These are phyloP conservation scores for Zaprionus camerounensis DNA, from an alignment of 1,140 invertebrate genomes.

Conservation along the genomic window DNA sequence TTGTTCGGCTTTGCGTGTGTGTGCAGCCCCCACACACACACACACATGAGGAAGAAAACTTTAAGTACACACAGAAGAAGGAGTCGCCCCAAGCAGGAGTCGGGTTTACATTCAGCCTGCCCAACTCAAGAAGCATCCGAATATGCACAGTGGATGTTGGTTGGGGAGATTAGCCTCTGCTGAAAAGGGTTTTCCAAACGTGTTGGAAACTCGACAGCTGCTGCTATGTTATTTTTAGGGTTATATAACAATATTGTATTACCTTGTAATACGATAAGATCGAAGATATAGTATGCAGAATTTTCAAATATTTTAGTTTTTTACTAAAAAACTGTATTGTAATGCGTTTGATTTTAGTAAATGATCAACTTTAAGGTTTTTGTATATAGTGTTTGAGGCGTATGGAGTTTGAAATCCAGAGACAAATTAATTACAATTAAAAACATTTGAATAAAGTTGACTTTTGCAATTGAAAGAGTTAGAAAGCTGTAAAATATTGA, in stretches of 20 bases:
- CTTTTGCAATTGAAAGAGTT: too few relatives aligned
- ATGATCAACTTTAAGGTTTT: too few relatives aligned
- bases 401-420: too few relatives aligned
- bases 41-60: constrained; percentile 66
- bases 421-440: too few relatives aligned
- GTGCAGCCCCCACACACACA: constrained; percentile 28
- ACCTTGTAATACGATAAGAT: neutral
- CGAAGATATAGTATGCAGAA: too few relatives aligned
- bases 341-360: too few relatives aligned
- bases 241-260: constrained; percentile 2
- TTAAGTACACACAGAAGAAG: constrained; percentile 70
- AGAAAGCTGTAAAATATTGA: too few relatives aligned
- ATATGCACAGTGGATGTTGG: constrained; percentile 4
- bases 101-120: constrained; percentile 31
- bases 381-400: too few relatives aligned
- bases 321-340: too few relatives aligned
- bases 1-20: constrained; percentile 41
- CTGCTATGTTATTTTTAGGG: neutral
- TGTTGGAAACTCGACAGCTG: constrained; percentile 3
- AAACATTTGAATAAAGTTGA: too few relatives aligned
- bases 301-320: too few relatives aligned
- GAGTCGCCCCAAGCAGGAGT: constrained; percentile 44
- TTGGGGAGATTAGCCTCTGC: neutral
- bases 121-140: constrained; percentile 38
- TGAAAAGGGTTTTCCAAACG: neutral